Evolutionary conservation across 2,888 invertebrate species (phyloP).

Genomic region (Drosophila paranaensis): DNA sequence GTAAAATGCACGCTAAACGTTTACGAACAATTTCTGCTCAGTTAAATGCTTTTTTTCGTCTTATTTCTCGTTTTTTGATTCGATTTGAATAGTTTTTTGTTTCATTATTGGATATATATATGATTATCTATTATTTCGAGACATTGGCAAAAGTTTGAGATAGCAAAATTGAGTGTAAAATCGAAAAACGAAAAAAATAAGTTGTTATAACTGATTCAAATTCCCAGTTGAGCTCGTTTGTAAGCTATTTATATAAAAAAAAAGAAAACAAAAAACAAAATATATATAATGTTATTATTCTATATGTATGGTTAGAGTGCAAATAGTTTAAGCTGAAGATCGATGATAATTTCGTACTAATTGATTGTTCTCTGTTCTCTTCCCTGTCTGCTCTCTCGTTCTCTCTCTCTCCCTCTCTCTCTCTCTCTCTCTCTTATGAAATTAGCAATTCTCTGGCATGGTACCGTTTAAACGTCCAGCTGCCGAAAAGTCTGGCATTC

Average conservation of each 20-base stretch:
- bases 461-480: slow-evolving; percentile 98
- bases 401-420: not conserved
- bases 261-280: not conserved
- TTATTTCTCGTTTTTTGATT: slow-evolving; percentile 22
- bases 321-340: slow-evolving; percentile 23
- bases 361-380: slow-evolving; percentile 4
- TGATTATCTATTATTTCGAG: slow-evolving; percentile 10
- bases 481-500: slow-evolving; percentile 97
- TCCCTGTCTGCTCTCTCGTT: slow-evolving; percentile 22
- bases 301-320: slow-evolving; percentile 36
- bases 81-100: slow-evolving; percentile 21
- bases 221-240: slow-evolving; percentile 30
- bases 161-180: slow-evolving; percentile 11
- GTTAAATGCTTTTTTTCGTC: slow-evolving; percentile 20
- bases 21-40: slow-evolving; percentile 16
- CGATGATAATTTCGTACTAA: slow-evolving; percentile 26
- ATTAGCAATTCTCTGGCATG: slow-evolving; percentile 96
- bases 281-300: slow-evolving; percentile 13
- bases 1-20: slow-evolving; percentile 31
- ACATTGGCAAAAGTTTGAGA: slow-evolving; percentile 41
- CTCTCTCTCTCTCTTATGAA: slow-evolving; percentile 35
- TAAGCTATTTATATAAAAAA: slow-evolving; percentile 42
- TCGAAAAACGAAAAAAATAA: not conserved
- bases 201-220: not conserved
- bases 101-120: slow-evolving; percentile 26